Conservation (phyloP, 2,888 invertebrate genomes). For the Lasioglossum morio region DNA sequence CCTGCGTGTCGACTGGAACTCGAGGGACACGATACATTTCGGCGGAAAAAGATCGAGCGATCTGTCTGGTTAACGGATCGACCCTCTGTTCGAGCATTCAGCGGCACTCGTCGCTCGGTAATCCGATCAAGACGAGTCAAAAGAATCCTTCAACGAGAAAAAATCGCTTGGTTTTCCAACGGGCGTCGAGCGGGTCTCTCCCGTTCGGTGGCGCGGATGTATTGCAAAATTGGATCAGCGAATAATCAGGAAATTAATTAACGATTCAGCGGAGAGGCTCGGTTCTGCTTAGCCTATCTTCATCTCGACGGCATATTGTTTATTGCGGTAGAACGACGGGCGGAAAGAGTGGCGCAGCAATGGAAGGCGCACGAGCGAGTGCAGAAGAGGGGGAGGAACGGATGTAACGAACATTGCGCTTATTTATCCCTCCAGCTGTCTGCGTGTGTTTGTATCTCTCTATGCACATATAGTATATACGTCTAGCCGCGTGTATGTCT, state of each 20-base stretch:
- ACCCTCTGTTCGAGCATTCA: neutral
- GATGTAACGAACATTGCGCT: conserved; percentile 57
- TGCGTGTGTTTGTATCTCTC: neutral
- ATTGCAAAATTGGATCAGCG: conserved; percentile 57
- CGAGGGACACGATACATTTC: conserved; percentile 8
- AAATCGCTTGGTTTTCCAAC: neutral
- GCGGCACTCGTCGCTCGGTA: neutral
- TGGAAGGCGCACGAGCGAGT: conserved; percentile 11
- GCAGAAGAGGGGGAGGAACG: conserved; percentile 18
- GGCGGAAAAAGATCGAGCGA: conserved; percentile 9
- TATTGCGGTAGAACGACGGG: conserved; percentile 30
- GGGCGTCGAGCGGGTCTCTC: neutral
- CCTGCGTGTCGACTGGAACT: conserved; percentile 12
- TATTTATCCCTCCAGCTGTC: conserved; percentile 46
- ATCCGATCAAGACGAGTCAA: conserved; percentile 17
- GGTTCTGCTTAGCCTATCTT: conserved; percentile 24
- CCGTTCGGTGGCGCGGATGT: neutral
- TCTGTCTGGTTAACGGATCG: conserved; percentile 2
- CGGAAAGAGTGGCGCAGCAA: neutral
- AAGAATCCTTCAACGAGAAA: conserved; percentile 36
- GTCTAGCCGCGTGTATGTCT: neutral
- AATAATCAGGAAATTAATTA: conserved; percentile 64
- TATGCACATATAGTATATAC: neutral
- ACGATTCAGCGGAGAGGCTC: conserved; percentile 36
- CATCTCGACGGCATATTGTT: conserved; percentile 48